phyloP scores from a whole-genome alignment of 1,140 invertebrate species.

The Anagrus nilaparvatae region DNA sequence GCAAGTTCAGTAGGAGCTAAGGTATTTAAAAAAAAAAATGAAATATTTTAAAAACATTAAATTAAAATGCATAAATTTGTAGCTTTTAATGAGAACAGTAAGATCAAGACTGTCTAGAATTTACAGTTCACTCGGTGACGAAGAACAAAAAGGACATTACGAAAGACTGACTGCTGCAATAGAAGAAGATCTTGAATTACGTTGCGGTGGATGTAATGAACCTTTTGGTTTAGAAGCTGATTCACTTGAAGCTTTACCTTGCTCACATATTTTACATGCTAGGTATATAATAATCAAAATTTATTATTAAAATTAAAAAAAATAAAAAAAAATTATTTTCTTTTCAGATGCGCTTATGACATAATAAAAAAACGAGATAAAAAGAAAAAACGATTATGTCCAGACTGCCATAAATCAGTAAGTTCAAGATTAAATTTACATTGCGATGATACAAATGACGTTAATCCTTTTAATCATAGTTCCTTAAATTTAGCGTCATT shows the following conservation, averaged over 20 bases:
- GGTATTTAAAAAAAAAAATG: too few species aligned
- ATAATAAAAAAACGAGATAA: slow-evolving; percentile 54
- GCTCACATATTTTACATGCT: slow-evolving; percentile 74
- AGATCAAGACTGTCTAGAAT: slow-evolving; percentile 64
- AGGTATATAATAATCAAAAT: slow-evolving; percentile 43
- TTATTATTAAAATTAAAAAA: neutral
- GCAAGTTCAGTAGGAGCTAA: slow-evolving; percentile 71
- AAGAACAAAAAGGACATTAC: slow-evolving; percentile 64
- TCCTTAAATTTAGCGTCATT: slow-evolving; percentile 40
- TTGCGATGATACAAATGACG: slow-evolving; percentile 38
- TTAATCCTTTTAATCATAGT: slow-evolving; percentile 40
- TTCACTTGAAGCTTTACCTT: slow-evolving; percentile 67
- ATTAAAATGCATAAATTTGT: too few species aligned
- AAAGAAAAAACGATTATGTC: slow-evolving; percentile 51
- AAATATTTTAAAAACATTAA: too few species aligned
- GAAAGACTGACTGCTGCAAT: slow-evolving; percentile 57
- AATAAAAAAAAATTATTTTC: neutral
- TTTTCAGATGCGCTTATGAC: slow-evolving; percentile 57
- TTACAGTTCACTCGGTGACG: slow-evolving; percentile 68
- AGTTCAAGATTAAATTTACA: slow-evolving; percentile 48
- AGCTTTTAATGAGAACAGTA: slow-evolving; percentile 68
- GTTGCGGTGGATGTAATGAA: slow-evolving; percentile 65
- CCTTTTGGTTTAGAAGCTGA: slow-evolving; percentile 64
- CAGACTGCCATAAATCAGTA: slow-evolving; percentile 53
- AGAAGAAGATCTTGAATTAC: slow-evolving; percentile 61